Conservation (phyloP, 2,113 vertebrate genomes). For the Pungitius pungitius region DNA sequence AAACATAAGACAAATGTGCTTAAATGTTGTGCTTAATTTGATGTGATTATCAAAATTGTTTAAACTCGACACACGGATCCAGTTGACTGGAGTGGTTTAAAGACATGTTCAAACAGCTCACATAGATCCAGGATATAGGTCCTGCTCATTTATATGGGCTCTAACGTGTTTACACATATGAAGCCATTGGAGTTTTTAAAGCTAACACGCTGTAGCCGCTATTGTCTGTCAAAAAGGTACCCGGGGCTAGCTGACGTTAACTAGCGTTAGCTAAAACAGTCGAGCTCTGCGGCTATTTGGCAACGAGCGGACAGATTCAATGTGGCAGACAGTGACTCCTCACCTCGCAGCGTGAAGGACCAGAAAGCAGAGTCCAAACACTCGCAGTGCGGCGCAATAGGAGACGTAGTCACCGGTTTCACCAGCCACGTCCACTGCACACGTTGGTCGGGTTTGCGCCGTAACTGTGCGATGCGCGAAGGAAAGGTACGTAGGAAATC, state of each 20-base stretch:
- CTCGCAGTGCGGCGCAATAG: not conserved
- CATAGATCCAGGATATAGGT: not conserved
- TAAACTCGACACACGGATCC: conserved; percentile 45
- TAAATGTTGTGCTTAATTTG: too few species aligned
- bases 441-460: conserved; percentile 37
- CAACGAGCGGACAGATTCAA: not conserved
- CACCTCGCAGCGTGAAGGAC: conserved; percentile 27
- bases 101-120: not conserved
- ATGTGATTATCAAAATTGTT: not conserved
- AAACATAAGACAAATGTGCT: too few species aligned
- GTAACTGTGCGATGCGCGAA: conserved; percentile 39
- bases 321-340: not conserved
- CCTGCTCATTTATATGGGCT: not conserved
- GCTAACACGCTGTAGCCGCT: not conserved
- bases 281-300: not conserved
- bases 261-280: conserved; percentile 45
- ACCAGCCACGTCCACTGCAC: conserved; percentile 74
- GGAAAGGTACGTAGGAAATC: not conserved
- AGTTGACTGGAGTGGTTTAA: not conserved
- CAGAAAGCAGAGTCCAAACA: not conserved
- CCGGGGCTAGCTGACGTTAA: conserved; percentile 41
- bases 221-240: conserved; percentile 11
- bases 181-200: not conserved
- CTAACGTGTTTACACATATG: not conserved
- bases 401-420: conserved; percentile 44